Evolutionary conservation across 1,140 invertebrate species (phyloP).

Genomic region (Ptiloglossa arizonensis): DNA sequence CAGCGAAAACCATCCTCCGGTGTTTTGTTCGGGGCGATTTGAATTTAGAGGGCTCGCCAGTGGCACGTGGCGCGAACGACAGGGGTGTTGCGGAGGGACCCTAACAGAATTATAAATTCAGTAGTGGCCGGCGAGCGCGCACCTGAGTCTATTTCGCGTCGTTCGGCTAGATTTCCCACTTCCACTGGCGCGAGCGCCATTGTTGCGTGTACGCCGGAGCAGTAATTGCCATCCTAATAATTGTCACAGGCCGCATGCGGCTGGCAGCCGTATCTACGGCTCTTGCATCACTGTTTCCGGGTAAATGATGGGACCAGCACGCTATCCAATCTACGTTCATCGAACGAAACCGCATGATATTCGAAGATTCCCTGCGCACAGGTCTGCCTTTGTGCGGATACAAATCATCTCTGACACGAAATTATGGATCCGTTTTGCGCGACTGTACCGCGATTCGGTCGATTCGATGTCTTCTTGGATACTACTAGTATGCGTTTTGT

Average conservation of each 20-base stretch:
- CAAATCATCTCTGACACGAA: slow-evolving; percentile 53
- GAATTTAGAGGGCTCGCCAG: slow-evolving; percentile 15
- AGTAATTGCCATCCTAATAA: slow-evolving; percentile 72
- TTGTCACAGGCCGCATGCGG: slow-evolving; percentile 64
- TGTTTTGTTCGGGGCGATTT: slow-evolving; percentile 13
- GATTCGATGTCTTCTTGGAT: too few relatives aligned
- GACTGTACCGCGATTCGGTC: background rate
- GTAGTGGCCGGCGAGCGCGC: slow-evolving; percentile 66
- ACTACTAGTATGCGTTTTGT: too few relatives aligned
- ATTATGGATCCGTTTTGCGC: slow-evolving; percentile 9
- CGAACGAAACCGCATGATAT: slow-evolving; percentile 62
- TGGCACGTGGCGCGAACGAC: slow-evolving; percentile 64
- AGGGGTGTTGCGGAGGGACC: slow-evolving; percentile 63
- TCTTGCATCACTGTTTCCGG: slow-evolving; percentile 46
- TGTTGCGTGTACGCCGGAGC: slow-evolving; percentile 41
- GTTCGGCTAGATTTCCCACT: slow-evolving; percentile 62
- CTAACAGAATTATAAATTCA: slow-evolving; percentile 80
- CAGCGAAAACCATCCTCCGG: slow-evolving; percentile 6
- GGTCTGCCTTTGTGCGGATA: slow-evolving; percentile 25
- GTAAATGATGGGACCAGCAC: slow-evolving; percentile 59
- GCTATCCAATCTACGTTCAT: slow-evolving; percentile 69
- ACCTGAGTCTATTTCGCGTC: slow-evolving; percentile 74
- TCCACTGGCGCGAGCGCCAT: slow-evolving; percentile 17
- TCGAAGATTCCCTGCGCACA: slow-evolving; percentile 53
- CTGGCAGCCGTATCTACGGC: background rate